A percentile compares a stretch with the other conserved stretches of the same genome.
These are phyloP conservation scores for Parapristionchus giblindavisi DNA, from an alignment of 2,888 invertebrate species.

Conservation along the genomic window DNA sequence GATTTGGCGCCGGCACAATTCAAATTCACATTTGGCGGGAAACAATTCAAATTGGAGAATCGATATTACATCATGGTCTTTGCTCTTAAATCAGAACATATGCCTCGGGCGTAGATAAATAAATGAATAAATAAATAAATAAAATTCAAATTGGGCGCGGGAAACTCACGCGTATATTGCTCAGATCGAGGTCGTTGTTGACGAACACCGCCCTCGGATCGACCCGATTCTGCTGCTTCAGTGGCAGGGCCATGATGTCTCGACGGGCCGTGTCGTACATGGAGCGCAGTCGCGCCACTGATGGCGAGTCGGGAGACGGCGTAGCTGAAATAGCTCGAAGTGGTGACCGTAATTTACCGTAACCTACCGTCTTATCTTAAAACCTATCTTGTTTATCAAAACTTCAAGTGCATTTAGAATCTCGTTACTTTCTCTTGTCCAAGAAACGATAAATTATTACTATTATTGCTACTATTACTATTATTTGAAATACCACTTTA, in stretches of 20 bases:
- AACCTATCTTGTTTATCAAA: no score
- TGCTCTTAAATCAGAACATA: no score
- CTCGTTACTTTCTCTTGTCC: no score
- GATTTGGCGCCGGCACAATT: not conserved
- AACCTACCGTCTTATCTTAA: no score
- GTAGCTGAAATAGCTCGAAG: not conserved
- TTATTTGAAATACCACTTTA: no score
- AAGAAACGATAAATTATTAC: no score
- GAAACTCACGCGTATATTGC: conserved; percentile 84
- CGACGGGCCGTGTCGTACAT: conserved; percentile 18
- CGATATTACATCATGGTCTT: not conserved
- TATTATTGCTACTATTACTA: no score
- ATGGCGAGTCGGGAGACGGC: not conserved
- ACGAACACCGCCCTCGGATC: conserved; percentile 86
- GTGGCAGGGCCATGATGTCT: not conserved
- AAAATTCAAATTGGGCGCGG: no score
- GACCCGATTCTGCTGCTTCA: not conserved
- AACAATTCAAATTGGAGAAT: not conserved
- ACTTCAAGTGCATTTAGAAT: no score
- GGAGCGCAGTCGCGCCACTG: conserved; percentile 21
- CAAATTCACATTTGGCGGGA: not conserved
- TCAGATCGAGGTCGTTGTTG: conserved; percentile 91
- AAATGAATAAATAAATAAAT: not conserved
- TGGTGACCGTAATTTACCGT: no score
- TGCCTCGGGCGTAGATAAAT: not conserved